These are phyloP conservation scores for Drosophila lacteicornis DNA, from an alignment of 1,140 invertebrate genomes.

Conservation along the genomic window DNA sequence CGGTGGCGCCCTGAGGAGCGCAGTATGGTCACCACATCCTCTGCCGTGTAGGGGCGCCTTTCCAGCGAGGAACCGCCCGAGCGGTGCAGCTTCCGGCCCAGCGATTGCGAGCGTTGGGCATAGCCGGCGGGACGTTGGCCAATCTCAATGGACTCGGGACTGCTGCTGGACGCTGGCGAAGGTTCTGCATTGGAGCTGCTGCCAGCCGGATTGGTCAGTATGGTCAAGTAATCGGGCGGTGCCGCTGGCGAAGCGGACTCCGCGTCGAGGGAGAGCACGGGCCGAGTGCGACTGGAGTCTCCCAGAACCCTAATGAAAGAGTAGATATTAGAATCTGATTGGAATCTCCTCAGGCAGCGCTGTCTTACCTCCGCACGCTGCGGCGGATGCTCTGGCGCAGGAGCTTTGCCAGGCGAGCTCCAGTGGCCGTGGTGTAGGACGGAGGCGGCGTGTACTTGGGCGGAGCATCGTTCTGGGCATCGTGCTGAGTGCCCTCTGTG, in stretches of 20 bases:
- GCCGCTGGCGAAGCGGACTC: constrained; percentile 59
- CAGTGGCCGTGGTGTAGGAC: constrained; percentile 95
- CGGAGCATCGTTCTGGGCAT: constrained; percentile 91
- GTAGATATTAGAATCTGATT: too few relatives aligned
- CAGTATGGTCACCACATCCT: constrained; percentile 87
- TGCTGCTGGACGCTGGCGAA: constrained; percentile 85
- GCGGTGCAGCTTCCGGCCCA: constrained; percentile 64
- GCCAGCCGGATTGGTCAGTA: constrained; percentile 84
- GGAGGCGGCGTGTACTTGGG: constrained; percentile 97
- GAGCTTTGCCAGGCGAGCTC: constrained; percentile 91
- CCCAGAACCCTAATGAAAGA: constrained; percentile 63
- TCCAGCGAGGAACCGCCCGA: constrained; percentile 36
- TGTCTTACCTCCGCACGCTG: constrained; percentile 88
- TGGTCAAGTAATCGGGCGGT: constrained; percentile 84
- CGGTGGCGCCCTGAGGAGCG: constrained; percentile 84
- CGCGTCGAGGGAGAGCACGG: constrained; percentile 67
- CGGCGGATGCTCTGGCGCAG: constrained; percentile 92
- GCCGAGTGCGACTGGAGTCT: constrained; percentile 67
- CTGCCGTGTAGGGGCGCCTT: constrained; percentile 85
- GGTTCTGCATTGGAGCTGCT: constrained; percentile 22
- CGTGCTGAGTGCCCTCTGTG: constrained; percentile 45
- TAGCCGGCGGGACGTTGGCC: constrained; percentile 53
- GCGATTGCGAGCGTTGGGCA: constrained; percentile 64
- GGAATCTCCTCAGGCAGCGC: not conserved
- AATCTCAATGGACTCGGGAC: constrained; percentile 67